Percentiles rank a stretch among this genome's conserved stretches.
Conservation (phyloP, 2,113 vertebrate genomes). For the Notiomystis cincta region DNA sequence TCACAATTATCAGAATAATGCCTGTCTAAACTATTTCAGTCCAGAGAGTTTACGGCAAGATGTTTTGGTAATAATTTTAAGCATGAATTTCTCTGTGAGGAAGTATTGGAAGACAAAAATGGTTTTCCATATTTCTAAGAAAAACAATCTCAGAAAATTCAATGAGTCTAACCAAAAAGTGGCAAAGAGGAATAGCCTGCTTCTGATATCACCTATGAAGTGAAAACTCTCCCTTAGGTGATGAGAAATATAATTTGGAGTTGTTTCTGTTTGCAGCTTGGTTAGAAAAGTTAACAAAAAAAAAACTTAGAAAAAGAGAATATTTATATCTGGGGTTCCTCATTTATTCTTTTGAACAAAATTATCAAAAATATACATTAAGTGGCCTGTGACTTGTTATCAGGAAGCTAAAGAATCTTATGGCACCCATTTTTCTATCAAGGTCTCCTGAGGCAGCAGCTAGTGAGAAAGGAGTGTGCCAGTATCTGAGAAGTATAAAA, state of each 20-base stretch:
- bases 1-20: background rate
- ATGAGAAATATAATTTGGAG: background rate
- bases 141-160: background rate
- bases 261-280: background rate
- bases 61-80: background rate
- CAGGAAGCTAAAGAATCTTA: background rate
- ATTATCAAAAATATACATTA: background rate
- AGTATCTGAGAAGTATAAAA: background rate
- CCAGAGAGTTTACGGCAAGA: background rate
- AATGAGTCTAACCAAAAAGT: background rate
- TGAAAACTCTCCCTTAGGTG: background rate
- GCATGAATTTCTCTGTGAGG: background rate
- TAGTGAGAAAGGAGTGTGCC: background rate
- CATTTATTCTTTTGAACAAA: background rate
- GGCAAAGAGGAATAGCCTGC: background rate
- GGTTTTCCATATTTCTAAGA: background rate
- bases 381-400: background rate
- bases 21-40: background rate
- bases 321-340: background rate
- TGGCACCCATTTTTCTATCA: background rate
- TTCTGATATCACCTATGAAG: fast-evolving
- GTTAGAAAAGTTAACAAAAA: background rate
- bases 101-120: background rate
- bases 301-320: background rate
- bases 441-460: background rate